These are phyloP conservation scores for Macrotrachela quadricornifera DNA, from an alignment of 1,140 invertebrate species.

Conservation along the genomic window DNA sequence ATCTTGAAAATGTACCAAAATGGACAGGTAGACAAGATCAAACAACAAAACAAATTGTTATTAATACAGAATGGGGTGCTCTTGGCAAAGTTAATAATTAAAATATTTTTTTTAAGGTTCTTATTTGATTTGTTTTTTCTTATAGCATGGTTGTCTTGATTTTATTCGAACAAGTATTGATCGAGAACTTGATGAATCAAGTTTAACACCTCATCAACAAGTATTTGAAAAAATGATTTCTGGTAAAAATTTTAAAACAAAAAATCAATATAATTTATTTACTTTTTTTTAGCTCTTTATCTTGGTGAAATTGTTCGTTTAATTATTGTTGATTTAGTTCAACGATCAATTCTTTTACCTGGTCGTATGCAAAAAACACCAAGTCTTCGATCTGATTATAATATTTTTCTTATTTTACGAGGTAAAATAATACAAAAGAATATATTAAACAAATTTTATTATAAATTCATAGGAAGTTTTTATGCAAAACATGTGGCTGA, in stretches of 20 bases:
- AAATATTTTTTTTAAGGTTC: too few species aligned
- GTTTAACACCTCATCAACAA: conserved; percentile 24
- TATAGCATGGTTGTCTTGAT: conserved; percentile 35
- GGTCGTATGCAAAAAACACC: conserved; percentile 27
- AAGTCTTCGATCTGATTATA: too few species aligned
- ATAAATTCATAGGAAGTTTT: conserved; percentile 13
- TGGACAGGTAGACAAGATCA: conserved; percentile 6
- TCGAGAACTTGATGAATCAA: conserved; percentile 20
- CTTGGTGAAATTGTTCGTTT: conserved; percentile 45
- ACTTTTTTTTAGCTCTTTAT: conserved; percentile 69
- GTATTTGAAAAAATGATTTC: conserved; percentile 34
- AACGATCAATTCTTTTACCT: conserved; percentile 49
- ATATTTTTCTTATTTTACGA: background rate
- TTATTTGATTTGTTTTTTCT: too few species aligned
- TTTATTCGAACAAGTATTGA: conserved; percentile 26
- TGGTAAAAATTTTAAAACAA: conserved; percentile 36
- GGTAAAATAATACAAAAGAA: conserved; percentile 7
- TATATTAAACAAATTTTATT: too few species aligned
- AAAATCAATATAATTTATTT: too few species aligned
- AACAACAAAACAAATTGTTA: conserved; percentile 37
- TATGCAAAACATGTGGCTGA: conserved; percentile 17
- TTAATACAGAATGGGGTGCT: conserved; percentile 30
- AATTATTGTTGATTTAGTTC: conserved; percentile 50
- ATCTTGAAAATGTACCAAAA: conserved; percentile 42
- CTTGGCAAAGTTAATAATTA: conserved; percentile 17